A percentile compares a stretch with the other conserved stretches of the same genome.
Evolutionary conservation across 2,113 vertebrate species (phyloP).

Genomic region (Ammodytes dubius): DNA sequence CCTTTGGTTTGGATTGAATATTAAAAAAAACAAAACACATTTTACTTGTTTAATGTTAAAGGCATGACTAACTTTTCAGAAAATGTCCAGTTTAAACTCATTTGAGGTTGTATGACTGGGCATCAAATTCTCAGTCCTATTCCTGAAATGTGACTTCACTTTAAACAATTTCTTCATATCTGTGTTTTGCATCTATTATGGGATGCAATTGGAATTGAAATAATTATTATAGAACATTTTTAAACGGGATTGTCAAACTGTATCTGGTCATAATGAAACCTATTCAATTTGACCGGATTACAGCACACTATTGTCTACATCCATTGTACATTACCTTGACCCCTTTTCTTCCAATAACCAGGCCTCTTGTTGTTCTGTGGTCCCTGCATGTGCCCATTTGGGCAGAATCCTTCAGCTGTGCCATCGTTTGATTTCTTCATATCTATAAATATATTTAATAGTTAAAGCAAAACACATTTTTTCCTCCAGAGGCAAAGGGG

Average conservation of each 20-base stretch:
- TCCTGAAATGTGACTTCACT: too few relatives aligned
- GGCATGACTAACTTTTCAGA: background rate
- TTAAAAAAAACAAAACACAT: background rate
- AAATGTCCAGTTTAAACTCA: background rate
- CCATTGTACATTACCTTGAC: constrained; percentile 30
- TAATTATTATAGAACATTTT: too few relatives aligned
- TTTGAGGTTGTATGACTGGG: background rate
- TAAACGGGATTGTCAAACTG: too few relatives aligned
- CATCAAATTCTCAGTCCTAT: too few relatives aligned
- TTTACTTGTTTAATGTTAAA: background rate
- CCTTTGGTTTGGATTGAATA: background rate
- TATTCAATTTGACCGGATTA: background rate
- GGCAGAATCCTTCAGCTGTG: background rate
- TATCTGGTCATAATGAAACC: too few relatives aligned
- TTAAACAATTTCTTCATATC: too few relatives aligned
- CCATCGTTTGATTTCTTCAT: background rate
- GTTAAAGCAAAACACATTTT: background rate
- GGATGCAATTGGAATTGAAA: too few relatives aligned
- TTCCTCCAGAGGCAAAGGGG: too few relatives aligned
- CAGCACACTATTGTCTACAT: too few relatives aligned
- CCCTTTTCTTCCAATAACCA: constrained; percentile 39
- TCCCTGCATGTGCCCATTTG: constrained; percentile 17
- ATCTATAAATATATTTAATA: constrained; percentile 10
- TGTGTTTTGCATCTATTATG: too few relatives aligned
- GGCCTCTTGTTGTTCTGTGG: constrained; percentile 28